Base-by-base conservation (phyloP, 2,888 invertebrate genomes). In the Nemotelus nigrinus region DNA sequence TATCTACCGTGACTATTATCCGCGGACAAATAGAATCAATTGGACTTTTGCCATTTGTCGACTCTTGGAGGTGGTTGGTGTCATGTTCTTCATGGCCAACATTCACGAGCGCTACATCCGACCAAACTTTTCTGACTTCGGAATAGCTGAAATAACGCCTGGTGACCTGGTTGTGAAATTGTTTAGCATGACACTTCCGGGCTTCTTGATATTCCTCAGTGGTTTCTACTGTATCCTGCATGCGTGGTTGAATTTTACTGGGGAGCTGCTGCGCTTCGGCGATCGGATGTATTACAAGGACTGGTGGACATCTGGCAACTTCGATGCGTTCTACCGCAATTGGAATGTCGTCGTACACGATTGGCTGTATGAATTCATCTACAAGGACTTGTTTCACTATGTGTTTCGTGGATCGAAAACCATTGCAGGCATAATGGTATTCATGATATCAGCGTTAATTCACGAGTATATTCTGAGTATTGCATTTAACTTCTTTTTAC, bases 321-420 rank as follows among this genome's bases (percentile, higher is more conserved):
- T 92, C 86, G 90, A 91, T 0, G 89, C 88, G 39, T 97, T 92
- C 86, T 96, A 94, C 85, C 91, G 96, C 10, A 93, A 93, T 2
- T 97, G 97, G 97, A 97, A 97, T 86, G 90, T 94, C 55, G 92
- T 96, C 0, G 96, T 97, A 0, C 93, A 96, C 85, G 94, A 95
- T 81, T 97, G 96, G 96, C 89, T 97, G 0, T 93, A 95, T 82
- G 91, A 92, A 2, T 95, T 96, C 86, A 89, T 97, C 78, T 96
- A 95, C 87, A 91, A 90, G 83, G 96, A 95, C n/a, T 81, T 88
- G 2, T 86, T 86, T 80, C 87, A 87, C 72, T 81, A 85, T n/a
- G 76, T 89, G 0, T 81, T 83, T 0, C 83, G 84, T 0, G 83
- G 84, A n/a, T 88, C 86, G 79, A 87, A 86, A 67, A 76, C 84